Evolutionary conservation across 2,797 vertebrate species (phyloP).

Genomic region (Sylvia borin): DNA sequence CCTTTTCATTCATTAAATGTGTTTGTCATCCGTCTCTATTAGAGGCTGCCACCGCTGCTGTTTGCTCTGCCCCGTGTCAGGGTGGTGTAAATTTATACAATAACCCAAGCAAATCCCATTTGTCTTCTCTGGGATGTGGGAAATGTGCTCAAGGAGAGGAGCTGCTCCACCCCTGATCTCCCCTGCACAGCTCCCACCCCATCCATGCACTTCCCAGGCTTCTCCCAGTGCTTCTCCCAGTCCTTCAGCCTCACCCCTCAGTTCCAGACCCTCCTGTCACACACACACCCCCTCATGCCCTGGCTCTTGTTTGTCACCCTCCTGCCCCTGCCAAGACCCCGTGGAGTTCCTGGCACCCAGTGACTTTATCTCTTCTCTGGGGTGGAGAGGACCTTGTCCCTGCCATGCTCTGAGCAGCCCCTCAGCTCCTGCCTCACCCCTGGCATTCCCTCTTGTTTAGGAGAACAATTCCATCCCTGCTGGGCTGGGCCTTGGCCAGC

Average conservation of each 20-base stretch:
- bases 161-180: rapidly evolving
- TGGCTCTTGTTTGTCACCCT: not conserved
- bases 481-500: not conserved
- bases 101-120: not conserved
- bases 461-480: not conserved
- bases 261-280: not conserved
- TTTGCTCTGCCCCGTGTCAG: constrained; percentile 43
- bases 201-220: rapidly evolving
- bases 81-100: not conserved
- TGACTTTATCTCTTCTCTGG: not conserved
- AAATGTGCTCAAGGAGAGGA: not conserved
- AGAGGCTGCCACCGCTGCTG: not conserved
- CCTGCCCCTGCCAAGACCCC: not conserved
- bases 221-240: not conserved
- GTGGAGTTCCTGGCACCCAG: not conserved
- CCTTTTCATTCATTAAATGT: constrained; percentile 36
- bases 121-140: not conserved
- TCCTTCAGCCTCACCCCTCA: not conserved
- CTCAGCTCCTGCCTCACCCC: not conserved
- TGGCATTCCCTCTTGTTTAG: not conserved
- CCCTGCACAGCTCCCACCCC: not conserved
- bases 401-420: not conserved
- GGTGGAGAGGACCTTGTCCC: not conserved
- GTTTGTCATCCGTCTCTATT: constrained; percentile 38
- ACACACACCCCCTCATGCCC: too few species aligned